These are phyloP conservation scores for Phyllotis vaccarum DNA, from an alignment of 2,797 vertebrate species.

Conservation along the genomic window DNA sequence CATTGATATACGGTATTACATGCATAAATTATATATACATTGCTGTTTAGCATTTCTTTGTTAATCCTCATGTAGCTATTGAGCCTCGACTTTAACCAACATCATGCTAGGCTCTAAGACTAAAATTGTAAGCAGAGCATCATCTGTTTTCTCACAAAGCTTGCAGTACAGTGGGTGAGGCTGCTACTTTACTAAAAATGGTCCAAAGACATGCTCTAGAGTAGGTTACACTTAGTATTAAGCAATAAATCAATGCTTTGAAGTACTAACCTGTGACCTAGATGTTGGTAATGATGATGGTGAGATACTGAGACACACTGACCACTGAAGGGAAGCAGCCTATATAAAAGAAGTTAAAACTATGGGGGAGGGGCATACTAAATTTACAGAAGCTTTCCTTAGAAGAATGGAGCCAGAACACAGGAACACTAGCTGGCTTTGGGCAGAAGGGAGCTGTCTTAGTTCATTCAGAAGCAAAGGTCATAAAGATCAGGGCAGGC, in stretches of 20 bases:
- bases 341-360: conserved; percentile 36
- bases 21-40: not conserved
- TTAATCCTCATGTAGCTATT: conserved; percentile 25
- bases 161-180: not conserved
- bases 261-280: conserved; percentile 24
- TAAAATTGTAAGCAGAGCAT: not conserved
- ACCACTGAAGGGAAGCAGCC: conserved; percentile 1
- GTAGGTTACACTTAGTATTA: not conserved
- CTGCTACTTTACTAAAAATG: not conserved
- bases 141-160: not conserved
- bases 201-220: conserved; percentile 12
- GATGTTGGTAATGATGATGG: not conserved
- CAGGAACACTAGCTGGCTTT: not conserved
- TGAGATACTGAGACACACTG: not conserved
- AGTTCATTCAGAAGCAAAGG: not conserved
- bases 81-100: conserved; percentile 32
- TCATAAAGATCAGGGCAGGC: not conserved
- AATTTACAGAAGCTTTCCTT: not conserved
- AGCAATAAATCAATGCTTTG: conserved; percentile 7
- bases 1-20: not conserved
- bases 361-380: not conserved
- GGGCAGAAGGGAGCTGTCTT: not conserved
- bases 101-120: not conserved
- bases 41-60: conserved; percentile 23
- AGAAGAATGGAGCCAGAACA: conserved; percentile 10